These are phyloP conservation scores for Presbytis comata DNA, from an alignment of 2,797 vertebrate genomes.

Conservation along the genomic window DNA sequence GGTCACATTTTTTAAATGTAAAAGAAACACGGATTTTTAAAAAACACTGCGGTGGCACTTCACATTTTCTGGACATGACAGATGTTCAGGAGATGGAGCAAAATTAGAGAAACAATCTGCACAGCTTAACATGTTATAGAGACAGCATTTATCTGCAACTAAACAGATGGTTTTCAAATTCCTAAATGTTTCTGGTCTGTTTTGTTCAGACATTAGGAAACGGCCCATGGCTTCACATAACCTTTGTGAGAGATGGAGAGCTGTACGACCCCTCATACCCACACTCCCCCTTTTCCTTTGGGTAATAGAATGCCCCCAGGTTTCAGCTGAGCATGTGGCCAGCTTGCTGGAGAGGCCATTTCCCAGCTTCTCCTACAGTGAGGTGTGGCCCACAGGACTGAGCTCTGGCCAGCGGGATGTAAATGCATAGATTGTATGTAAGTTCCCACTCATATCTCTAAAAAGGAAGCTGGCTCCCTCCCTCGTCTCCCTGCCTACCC, in stretches of 20 bases:
- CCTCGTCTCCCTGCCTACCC: too few relatives aligned
- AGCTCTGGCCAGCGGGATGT: not conserved
- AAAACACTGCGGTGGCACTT: not conserved
- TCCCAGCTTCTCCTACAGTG: not conserved
- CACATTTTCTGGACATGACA: not conserved
- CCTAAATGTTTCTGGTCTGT: not conserved
- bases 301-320: not conserved
- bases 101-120: not conserved
- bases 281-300: not conserved
- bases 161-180: not conserved
- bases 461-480: not conserved
- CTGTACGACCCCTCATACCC: not conserved
- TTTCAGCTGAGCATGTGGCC: not conserved
- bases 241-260: not conserved
- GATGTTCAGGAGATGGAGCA: not conserved
- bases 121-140: not conserved
- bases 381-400: not conserved
- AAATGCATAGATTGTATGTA: not conserved
- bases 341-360: not conserved
- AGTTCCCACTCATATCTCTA: not conserved
- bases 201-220: not conserved
- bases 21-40: not conserved
- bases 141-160: not conserved
- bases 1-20: not conserved
- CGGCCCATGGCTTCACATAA: not conserved